Percentiles rank a stretch among this genome's conserved stretches.
Evolutionary conservation across 2,888 invertebrate genomes (phyloP).

Genomic region (Anthophora plumipes): DNA sequence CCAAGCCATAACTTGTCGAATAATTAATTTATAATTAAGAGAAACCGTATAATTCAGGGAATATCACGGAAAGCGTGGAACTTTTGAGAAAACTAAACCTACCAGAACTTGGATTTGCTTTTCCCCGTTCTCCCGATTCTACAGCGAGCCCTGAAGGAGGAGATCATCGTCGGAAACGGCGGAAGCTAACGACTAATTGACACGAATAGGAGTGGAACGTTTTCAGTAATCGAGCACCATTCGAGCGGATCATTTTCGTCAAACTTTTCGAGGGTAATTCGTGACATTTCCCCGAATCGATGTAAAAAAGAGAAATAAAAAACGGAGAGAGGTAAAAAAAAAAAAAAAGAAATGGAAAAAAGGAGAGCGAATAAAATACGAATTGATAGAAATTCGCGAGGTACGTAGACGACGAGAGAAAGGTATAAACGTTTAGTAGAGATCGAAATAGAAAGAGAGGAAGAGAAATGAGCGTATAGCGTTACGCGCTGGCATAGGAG

Average conservation of each 20-base stretch:
- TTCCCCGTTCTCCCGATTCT: neutral
- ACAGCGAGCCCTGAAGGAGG: neutral
- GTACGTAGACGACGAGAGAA: neutral
- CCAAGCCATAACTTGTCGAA: constrained; percentile 65
- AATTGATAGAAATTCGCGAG: neutral
- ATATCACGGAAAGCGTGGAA: constrained; percentile 12
- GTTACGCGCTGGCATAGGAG: neutral
- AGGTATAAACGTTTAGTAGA: neutral
- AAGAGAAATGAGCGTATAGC: neutral
- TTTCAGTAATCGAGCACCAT: constrained; percentile 11
- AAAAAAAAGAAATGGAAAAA: too few species aligned
- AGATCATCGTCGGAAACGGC: constrained; percentile 25
- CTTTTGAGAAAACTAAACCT: constrained; percentile 3
- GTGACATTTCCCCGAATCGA: neutral
- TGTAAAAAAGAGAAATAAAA: neutral
- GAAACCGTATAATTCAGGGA: constrained; percentile 42
- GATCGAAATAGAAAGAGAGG: too few species aligned
- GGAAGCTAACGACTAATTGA: constrained; percentile 51
- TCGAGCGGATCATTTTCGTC: neutral
- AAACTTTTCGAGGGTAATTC: neutral
- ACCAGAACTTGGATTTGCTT: neutral
- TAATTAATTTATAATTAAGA: constrained; percentile 77
- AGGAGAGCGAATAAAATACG: neutral
- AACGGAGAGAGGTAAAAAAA: too few species aligned
- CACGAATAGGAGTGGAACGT: constrained; percentile 5